Percentiles rank a stretch among this genome's conserved stretches.
These are phyloP conservation scores for Dryobota labecula DNA, from an alignment of 2,888 invertebrate genomes.

Conservation along the genomic window DNA sequence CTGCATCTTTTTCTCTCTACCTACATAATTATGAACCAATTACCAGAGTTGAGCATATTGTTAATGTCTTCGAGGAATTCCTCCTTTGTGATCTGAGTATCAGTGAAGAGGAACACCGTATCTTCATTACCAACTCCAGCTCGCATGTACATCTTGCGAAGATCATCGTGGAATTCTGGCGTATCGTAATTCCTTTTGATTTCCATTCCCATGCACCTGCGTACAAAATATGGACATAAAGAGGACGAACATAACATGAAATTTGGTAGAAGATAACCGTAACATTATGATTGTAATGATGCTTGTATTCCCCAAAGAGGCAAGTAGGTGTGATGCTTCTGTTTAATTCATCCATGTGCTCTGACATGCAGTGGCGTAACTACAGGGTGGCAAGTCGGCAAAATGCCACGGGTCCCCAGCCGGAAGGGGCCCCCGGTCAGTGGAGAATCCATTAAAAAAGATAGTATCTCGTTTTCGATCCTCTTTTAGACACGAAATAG, in stretches of 20 bases:
- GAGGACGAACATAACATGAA: neutral
- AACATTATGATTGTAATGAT: neutral
- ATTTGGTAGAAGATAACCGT: neutral
- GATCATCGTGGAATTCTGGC: slow-evolving; percentile 95
- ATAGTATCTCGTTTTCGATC: no score
- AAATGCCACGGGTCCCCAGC: no score
- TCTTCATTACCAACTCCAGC: slow-evolving; percentile 94
- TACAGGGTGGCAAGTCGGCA: no score
- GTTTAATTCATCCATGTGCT: no score
- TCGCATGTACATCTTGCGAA: slow-evolving; percentile 94
- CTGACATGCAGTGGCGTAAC: no score
- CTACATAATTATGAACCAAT: neutral
- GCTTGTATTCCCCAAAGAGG: no score
- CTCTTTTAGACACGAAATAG: no score
- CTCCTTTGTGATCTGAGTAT: slow-evolving; percentile 97
- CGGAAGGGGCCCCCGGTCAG: no score
- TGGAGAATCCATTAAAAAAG: no score
- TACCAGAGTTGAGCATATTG: slow-evolving; percentile 96
- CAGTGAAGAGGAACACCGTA: slow-evolving; percentile 96
- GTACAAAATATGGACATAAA: neutral
- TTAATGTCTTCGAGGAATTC: slow-evolving; percentile 98
- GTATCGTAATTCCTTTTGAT: slow-evolving; percentile 96
- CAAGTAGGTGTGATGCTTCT: no score
- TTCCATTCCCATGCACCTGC: slow-evolving; percentile 96
- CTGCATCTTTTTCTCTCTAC: neutral